A percentile compares a stretch with the other conserved stretches of the same genome.
These are phyloP conservation scores for Melanotaenia boesemani DNA, from an alignment of 2,797 vertebrate species.

Conservation along the genomic window DNA sequence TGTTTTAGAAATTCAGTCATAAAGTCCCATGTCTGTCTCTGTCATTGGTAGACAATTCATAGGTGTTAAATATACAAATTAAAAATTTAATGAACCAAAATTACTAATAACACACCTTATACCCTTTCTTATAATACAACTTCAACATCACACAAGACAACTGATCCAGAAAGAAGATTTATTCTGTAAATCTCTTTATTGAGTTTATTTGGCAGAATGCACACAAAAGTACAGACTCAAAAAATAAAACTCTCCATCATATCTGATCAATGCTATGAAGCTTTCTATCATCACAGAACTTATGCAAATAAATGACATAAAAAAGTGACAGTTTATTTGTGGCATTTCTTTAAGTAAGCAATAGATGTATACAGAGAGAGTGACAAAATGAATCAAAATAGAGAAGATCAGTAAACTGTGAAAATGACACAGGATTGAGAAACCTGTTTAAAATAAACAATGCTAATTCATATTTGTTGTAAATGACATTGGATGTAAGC, in stretches of 20 bases:
- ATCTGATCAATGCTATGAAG: slow-evolving; percentile 58
- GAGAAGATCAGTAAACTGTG: slow-evolving; percentile 49
- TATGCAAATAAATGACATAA: slow-evolving; percentile 59
- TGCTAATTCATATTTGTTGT: slow-evolving; percentile 47
- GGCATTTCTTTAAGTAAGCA: slow-evolving; percentile 46
- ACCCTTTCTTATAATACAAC: neutral
- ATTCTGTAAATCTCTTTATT: slow-evolving; percentile 76
- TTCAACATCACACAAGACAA: neutral
- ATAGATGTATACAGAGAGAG: slow-evolving; percentile 50
- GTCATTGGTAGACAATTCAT: neutral
- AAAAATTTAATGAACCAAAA: neutral
- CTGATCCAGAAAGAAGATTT: slow-evolving; percentile 7
- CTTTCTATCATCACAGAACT: slow-evolving; percentile 61
- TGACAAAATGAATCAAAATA: slow-evolving; percentile 55
- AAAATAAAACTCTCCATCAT: slow-evolving; percentile 57
- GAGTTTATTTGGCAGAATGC: slow-evolving; percentile 76
- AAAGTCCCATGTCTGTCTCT: neutral
- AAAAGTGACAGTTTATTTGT: slow-evolving; percentile 53
- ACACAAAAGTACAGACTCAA: slow-evolving; percentile 70
- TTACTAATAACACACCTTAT: too few species aligned
- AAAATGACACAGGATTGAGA: slow-evolving; percentile 45
- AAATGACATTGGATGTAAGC: slow-evolving; percentile 43
- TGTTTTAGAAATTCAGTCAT: neutral
- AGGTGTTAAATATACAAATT: neutral
- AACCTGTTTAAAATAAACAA: slow-evolving; percentile 46